These are phyloP conservation scores for Paramisgurnus dabryanus DNA, from an alignment of 2,113 vertebrate species.

Conservation along the genomic window DNA sequence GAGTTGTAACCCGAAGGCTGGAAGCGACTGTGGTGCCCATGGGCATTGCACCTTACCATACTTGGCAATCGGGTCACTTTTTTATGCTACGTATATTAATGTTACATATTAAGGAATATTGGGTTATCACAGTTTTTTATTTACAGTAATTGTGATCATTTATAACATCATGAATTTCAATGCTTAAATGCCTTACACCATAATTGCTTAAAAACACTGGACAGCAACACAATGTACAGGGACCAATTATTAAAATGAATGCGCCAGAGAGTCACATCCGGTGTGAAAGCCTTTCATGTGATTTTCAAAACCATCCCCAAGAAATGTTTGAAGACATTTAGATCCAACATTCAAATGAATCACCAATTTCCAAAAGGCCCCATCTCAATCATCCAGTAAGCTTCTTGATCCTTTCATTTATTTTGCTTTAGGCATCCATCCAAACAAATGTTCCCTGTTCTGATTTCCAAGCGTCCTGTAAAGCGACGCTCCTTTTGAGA, in stretches of 20 bases:
- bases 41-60: too few species aligned
- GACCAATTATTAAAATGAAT: too few species aligned
- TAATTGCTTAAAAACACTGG: too few species aligned
- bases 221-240: too few species aligned
- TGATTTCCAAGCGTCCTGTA: slow-evolving; percentile 16
- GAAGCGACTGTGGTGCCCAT: too few species aligned
- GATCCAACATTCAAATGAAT: background rate
- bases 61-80: background rate
- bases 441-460: background rate
- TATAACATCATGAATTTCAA: background rate
- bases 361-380: background rate
- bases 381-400: background rate
- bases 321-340: background rate
- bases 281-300: too few species aligned
- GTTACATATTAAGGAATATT: too few species aligned
- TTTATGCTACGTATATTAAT: background rate
- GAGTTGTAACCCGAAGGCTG: too few species aligned
- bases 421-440: background rate
- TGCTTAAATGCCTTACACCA: too few species aligned
- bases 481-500: slow-evolving; percentile 7
- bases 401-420: background rate
- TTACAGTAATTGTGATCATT: background rate
- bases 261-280: too few species aligned
- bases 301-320: too few species aligned
- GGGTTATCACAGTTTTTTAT: background rate